Conservation (phyloP, 1,140 invertebrate genomes). For the Brachionus paranguensis region DNA sequence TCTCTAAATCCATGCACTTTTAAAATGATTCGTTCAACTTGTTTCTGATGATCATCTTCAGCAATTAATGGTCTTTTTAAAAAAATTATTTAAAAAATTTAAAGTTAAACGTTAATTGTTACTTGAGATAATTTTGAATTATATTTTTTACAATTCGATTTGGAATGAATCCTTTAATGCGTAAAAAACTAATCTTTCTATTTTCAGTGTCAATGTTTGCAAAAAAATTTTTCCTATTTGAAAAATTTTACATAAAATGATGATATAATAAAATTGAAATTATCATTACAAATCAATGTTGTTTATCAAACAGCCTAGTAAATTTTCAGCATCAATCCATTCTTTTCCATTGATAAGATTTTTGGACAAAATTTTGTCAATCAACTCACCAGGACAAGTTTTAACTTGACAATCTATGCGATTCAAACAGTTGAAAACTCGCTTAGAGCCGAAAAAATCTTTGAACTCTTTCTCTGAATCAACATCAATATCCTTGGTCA, state of each 20-base stretch:
- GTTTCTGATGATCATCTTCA: neutral
- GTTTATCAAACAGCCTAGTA: neutral
- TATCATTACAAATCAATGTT: neutral
- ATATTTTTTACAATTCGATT: neutral
- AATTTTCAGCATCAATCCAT: neutral
- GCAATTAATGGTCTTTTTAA: neutral
- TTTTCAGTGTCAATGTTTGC: neutral
- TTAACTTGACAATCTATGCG: neutral
- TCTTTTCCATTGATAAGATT: neutral
- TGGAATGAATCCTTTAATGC: conserved; percentile 9
- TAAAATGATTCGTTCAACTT: neutral
- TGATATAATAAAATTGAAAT: neutral
- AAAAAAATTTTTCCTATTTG: neutral
- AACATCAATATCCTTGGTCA: neutral
- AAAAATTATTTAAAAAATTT: neutral
- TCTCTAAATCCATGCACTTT: conserved; percentile 12
- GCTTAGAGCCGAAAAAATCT: neutral
- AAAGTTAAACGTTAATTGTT: neutral
- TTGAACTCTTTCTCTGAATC: neutral
- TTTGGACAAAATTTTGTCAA: neutral
- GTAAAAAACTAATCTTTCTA: neutral
- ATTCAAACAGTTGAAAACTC: neutral
- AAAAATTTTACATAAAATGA: neutral
- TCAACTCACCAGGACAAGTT: neutral
- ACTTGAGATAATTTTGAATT: neutral